These are phyloP conservation scores for Habroteleia sp. DNA, from an alignment of 2,888 invertebrate genomes.

Conservation along the genomic window DNA sequence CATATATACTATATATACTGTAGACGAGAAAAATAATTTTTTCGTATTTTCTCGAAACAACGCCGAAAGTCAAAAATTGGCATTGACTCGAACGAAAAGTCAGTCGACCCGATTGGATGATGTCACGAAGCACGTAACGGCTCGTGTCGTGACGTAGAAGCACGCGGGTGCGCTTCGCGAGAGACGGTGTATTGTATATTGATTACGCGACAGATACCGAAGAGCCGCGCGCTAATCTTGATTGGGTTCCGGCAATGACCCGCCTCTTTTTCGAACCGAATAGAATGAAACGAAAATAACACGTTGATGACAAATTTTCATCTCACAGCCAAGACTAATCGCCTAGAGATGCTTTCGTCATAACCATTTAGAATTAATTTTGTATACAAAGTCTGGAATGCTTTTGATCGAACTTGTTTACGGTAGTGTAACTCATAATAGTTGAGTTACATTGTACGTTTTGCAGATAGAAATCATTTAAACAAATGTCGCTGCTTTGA, in stretches of 20 bases:
- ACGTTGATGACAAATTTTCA: conserved; percentile 21
- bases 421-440: too few species aligned
- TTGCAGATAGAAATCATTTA: too few species aligned
- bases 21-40: not conserved
- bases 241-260: conserved; percentile 53
- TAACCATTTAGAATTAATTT: conserved; percentile 13
- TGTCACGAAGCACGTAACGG: conserved; percentile 59
- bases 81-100: conserved; percentile 30
- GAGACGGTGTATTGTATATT: conserved; percentile 34
- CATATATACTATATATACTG: too few species aligned
- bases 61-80: not conserved
- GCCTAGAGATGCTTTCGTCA: conserved; percentile 11
- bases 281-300: conserved; percentile 36
- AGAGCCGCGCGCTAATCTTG: conserved; percentile 50
- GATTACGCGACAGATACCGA: conserved; percentile 43
- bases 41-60: not conserved
- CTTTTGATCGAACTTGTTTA: too few species aligned
- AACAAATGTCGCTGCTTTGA: too few species aligned
- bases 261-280: conserved; percentile 32
- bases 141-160: conserved; percentile 36
- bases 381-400: conserved; percentile 7
- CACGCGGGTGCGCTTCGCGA: conserved; percentile 36
- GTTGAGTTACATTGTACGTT: too few species aligned
- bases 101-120: conserved; percentile 29
- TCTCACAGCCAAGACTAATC: conserved; percentile 23